A percentile compares a stretch with the other conserved stretches of the same genome.
These are phyloP conservation scores for Pseudochaenichthys georgianus DNA, from an alignment of 2,797 vertebrate genomes.

Conservation along the genomic window DNA sequence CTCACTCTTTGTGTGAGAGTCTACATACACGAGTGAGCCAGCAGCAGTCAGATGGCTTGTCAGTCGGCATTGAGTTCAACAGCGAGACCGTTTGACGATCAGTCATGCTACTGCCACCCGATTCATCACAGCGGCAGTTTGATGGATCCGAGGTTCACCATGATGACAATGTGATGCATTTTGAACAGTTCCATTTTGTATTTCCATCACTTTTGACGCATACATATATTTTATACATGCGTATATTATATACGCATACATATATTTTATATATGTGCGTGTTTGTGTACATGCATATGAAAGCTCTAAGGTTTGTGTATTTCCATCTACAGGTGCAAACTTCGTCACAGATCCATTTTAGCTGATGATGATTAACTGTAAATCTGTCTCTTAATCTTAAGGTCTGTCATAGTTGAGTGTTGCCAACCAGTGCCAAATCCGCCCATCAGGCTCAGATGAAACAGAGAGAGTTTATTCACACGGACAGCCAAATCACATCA, in stretches of 20 bases:
- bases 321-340: constrained; percentile 28
- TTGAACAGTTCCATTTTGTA: not conserved
- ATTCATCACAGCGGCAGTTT: constrained; percentile 25
- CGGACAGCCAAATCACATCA: constrained; percentile 17
- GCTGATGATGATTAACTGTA: constrained; percentile 32
- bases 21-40: constrained; percentile 54
- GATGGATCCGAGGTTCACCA: not conserved
- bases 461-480: constrained; percentile 11
- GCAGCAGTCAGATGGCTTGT: constrained; percentile 66
- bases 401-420: constrained; percentile 27
- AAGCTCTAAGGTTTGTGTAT: constrained; percentile 7
- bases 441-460: constrained; percentile 34
- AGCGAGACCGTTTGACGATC: constrained; percentile 57
- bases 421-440: constrained; percentile 30
- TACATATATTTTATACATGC: not conserved
- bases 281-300: not conserved
- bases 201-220: not conserved
- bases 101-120: constrained; percentile 56
- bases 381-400: constrained; percentile 51
- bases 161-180: constrained; percentile 3
- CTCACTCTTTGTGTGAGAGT: constrained; percentile 13
- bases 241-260: not conserved
- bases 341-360: constrained; percentile 16
- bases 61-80: constrained; percentile 55
- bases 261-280: not conserved